Conservation (phyloP, 1,140 invertebrate genomes). For the Bilobella aurantiaca region DNA sequence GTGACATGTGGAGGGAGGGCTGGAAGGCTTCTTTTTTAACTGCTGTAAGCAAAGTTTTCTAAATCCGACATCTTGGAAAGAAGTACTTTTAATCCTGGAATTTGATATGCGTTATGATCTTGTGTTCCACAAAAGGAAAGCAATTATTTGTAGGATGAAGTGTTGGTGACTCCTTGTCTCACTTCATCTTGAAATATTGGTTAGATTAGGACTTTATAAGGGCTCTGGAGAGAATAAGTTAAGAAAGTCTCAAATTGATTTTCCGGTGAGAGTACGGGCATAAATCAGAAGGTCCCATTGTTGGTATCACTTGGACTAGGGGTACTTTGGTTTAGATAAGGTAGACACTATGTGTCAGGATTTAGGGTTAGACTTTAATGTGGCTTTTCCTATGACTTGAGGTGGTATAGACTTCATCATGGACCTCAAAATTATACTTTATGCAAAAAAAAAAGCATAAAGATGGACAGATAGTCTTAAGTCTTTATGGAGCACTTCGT, state of each 20-base stretch:
- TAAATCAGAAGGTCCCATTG: neutral
- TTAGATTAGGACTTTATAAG: neutral
- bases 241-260: neutral
- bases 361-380: neutral
- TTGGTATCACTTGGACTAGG: neutral
- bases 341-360: conserved; percentile 1
- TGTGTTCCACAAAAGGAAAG: conserved; percentile 1
- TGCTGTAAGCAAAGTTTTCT: neutral
- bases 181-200: conserved; percentile 8
- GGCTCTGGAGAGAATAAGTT: neutral
- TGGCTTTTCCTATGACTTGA: neutral
- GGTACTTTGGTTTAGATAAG: neutral
- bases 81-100: neutral
- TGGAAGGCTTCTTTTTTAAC: neutral
- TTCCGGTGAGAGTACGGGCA: neutral
- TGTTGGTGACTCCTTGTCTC: neutral
- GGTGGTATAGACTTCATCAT: neutral
- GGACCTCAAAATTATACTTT: neutral
- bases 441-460: conserved; percentile 5
- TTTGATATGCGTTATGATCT: neutral
- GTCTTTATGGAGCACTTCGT: neutral
- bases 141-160: conserved; percentile 8
- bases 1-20: neutral
- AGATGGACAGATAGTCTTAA: conserved; percentile 3
- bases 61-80: neutral